These are phyloP conservation scores for Crypturellus undulatus DNA, from an alignment of 2,113 vertebrate species.

Conservation along the genomic window DNA sequence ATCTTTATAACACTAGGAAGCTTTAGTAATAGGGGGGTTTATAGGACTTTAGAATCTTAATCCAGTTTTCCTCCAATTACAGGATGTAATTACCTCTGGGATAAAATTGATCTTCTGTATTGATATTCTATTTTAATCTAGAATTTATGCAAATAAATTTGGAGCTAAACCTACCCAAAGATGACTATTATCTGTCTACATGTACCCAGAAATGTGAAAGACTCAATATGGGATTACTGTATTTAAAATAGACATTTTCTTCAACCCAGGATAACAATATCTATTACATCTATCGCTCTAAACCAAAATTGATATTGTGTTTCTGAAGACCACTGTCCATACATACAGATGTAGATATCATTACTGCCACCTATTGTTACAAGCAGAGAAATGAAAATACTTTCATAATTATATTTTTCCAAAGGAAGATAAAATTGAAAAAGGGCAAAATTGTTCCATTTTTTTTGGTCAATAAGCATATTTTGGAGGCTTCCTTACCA, in stretches of 20 bases:
- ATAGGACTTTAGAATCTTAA: not conserved
- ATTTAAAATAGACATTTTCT: not conserved
- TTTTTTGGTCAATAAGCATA: not conserved
- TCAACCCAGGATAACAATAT: not conserved
- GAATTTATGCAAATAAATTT: not conserved
- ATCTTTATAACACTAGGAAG: not conserved
- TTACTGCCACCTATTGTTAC: slow-evolving; percentile 70
- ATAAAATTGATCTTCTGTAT: not conserved
- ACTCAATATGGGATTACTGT: not conserved
- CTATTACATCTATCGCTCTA: not conserved
- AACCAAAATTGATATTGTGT: not conserved
- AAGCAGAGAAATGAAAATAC: slow-evolving; percentile 14
- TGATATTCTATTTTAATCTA: not conserved
- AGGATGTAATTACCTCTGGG: not conserved
- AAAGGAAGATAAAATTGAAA: not conserved
- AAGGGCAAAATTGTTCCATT: not conserved
- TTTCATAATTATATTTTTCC: not conserved
- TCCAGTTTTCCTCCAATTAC: not conserved
- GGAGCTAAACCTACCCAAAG: not conserved
- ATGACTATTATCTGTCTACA: not conserved
- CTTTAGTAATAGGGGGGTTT: not conserved
- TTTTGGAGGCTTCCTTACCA: not conserved
- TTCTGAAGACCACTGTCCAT: not conserved
- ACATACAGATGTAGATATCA: slow-evolving; percentile 34
- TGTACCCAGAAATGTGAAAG: not conserved